These are phyloP conservation scores for Clinocottus analis DNA, from an alignment of 2,113 vertebrate species.

Conservation along the genomic window DNA sequence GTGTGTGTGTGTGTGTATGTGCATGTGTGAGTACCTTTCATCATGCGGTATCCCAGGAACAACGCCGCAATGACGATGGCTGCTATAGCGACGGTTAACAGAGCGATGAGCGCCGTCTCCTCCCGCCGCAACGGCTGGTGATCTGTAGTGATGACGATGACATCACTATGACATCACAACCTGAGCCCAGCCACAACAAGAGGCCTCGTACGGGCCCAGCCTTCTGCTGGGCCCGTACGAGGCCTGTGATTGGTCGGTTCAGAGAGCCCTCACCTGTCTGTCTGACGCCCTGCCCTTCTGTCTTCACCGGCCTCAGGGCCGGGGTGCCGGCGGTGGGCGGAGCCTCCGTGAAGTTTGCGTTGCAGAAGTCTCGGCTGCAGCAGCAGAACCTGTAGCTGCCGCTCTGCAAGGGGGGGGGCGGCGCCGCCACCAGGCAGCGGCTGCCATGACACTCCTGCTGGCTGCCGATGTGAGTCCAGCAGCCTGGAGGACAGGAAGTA, in stretches of 20 bases:
- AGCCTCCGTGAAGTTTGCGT: constrained; percentile 91
- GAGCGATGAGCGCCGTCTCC: constrained; percentile 87
- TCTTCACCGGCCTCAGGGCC: constrained; percentile 28
- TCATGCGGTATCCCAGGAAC: constrained; percentile 92
- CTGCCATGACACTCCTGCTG: constrained; percentile 88
- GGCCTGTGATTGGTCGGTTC: neutral
- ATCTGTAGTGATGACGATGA: constrained; percentile 47
- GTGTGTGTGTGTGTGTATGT: constrained; percentile 24
- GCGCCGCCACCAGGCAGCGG: constrained; percentile 88
- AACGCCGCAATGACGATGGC: constrained; percentile 88
- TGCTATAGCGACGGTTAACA: constrained; percentile 89
- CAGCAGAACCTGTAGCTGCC: constrained; percentile 93
- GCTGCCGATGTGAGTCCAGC: constrained; percentile 89
- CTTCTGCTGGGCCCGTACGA: neutral
- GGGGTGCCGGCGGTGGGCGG: constrained; percentile 38
- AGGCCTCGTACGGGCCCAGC: too few relatives aligned
- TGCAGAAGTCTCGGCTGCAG: constrained; percentile 92
- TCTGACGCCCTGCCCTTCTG: neutral
- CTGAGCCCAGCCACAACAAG: too few relatives aligned
- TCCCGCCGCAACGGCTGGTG: constrained; percentile 80
- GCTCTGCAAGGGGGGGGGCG: constrained; percentile 87
- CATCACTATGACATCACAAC: too few relatives aligned
- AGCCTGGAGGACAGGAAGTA: constrained; percentile 81
- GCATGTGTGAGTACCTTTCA: constrained; percentile 84
- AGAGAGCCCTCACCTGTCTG: constrained; percentile 37